phyloP scores from a whole-genome alignment of 2,113 vertebrate species.

The Malaclemys terrapin region DNA sequence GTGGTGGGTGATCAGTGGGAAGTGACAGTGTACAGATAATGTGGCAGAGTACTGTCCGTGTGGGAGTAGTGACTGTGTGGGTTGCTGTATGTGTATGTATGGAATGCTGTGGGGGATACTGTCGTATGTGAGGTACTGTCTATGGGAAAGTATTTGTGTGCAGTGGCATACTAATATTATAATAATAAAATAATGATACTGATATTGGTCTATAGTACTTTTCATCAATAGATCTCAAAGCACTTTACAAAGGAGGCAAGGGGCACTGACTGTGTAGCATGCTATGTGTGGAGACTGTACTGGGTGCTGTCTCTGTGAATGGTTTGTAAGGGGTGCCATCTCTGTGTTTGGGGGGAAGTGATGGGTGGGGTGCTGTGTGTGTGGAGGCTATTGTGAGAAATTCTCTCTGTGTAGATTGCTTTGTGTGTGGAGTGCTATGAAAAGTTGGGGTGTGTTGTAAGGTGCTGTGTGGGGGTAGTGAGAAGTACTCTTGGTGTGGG shows the following conservation, averaged over 20 bases:
- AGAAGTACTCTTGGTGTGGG: no score
- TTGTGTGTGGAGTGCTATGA: no score
- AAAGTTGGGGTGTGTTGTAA: no score
- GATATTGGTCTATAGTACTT: no score
- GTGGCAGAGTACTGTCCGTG: background rate
- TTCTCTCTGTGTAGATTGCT: no score
- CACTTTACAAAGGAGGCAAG: no score
- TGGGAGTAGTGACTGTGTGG: no score
- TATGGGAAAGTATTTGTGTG: background rate
- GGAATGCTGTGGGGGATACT: background rate
- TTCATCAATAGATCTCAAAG: no score
- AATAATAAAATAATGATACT: no score
- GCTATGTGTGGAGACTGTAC: background rate
- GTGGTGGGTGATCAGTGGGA: background rate
- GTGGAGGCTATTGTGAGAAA: background rate
- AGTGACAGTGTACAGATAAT: background rate
- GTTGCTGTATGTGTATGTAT: background rate
- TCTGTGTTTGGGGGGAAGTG: background rate
- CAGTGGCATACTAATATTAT: background rate
- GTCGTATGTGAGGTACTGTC: background rate
- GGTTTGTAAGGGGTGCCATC: background rate
- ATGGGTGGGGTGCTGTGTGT: background rate
- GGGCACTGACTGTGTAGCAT: no score
- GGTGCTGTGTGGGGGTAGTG: no score
- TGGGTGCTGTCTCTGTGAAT: background rate